Percentiles rank a stretch among this genome's conserved stretches.
These are phyloP conservation scores for Hydrochoerus hydrochaeris DNA, from an alignment of 2,113 vertebrate species.

Conservation along the genomic window DNA sequence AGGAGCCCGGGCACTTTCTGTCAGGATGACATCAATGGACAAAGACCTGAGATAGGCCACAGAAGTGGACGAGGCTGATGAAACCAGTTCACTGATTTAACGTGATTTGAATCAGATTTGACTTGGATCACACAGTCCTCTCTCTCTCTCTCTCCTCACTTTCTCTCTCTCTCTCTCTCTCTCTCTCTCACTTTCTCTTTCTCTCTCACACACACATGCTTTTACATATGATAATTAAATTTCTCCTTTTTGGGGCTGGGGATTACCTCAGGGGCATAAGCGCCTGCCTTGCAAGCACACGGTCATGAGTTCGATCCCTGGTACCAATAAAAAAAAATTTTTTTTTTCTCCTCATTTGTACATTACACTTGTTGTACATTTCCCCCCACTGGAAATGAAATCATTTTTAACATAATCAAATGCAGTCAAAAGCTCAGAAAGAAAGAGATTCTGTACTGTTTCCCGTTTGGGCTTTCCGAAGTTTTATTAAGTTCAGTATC, in stretches of 20 bases:
- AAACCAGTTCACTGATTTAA: neutral
- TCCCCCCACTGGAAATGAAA: conserved; percentile 44
- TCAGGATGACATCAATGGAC: neutral
- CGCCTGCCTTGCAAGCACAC: too few species aligned
- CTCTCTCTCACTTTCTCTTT: too few species aligned
- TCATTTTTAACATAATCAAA: conserved; percentile 38
- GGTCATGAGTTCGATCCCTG: too few species aligned
- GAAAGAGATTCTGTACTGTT: conserved; percentile 22
- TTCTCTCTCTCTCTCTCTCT: too few species aligned
- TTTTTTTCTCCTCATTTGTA: conserved; percentile 18
- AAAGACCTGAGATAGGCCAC: neutral
- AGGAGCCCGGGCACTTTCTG: neutral
- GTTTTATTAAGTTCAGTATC: conserved; percentile 4
- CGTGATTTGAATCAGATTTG: conserved; percentile 7
- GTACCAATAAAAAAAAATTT: too few species aligned
- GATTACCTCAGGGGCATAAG: too few species aligned
- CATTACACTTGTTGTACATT: conserved; percentile 24
- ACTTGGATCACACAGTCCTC: neutral
- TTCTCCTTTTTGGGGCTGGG: too few species aligned
- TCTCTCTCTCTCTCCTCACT: too few species aligned
- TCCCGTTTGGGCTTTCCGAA: conserved; percentile 24
- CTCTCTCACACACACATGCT: neutral
- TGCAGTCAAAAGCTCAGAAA: conserved; percentile 4
- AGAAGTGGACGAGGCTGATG: neutral
- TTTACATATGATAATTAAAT: conserved; percentile 11